Evolutionary conservation across 2,113 vertebrate genomes (phyloP).

Genomic region (Plecturocebus donacophilus): DNA sequence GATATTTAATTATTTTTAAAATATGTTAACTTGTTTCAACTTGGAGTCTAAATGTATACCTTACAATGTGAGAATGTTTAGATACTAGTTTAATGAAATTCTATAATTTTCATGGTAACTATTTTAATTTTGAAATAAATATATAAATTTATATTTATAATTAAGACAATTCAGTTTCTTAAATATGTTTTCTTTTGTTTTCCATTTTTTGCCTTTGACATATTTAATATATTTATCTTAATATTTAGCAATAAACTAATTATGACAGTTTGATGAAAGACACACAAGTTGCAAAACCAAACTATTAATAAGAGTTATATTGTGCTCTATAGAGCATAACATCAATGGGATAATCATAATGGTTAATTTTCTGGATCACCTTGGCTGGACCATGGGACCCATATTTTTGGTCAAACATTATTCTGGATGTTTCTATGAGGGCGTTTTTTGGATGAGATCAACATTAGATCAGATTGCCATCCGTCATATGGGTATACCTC

Average conservation of each 20-base stretch:
- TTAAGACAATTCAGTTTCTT: background rate
- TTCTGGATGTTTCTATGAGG: background rate
- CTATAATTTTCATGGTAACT: background rate
- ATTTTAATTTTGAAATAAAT: background rate
- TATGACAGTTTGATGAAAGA: background rate
- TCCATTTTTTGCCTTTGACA: background rate
- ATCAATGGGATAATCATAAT: background rate
- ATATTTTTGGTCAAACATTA: background rate
- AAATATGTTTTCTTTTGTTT: background rate
- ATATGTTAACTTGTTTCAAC: background rate
- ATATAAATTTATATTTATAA: background rate
- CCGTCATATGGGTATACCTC: background rate
- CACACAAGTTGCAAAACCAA: background rate
- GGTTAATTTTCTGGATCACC: background rate
- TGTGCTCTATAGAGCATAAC: background rate
- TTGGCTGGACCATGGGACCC: background rate
- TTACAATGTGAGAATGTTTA: background rate
- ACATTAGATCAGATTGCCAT: background rate
- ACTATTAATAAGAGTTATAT: background rate
- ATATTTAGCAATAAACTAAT: background rate
- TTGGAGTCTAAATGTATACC: background rate
- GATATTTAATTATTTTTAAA: background rate
- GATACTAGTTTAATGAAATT: background rate
- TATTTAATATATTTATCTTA: background rate
- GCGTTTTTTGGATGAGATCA: background rate